Conservation (phyloP, 1,140 invertebrate species). For the Drosophila oshimai region DNA sequence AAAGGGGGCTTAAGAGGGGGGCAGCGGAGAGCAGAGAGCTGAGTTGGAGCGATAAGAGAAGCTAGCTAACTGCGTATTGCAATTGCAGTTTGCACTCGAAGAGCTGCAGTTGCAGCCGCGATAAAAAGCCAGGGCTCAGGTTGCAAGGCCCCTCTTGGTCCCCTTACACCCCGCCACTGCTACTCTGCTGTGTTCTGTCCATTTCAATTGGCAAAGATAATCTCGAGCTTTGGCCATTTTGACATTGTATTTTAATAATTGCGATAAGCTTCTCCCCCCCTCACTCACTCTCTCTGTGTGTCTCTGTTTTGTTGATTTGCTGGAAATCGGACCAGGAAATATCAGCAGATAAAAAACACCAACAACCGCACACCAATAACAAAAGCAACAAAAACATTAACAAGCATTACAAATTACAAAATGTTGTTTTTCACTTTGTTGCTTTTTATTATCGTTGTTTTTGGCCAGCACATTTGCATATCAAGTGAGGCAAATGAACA, state of each 20-base stretch:
- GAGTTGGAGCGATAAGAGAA: conserved; percentile 19
- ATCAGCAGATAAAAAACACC: conserved; percentile 71
- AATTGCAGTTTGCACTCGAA: conserved; percentile 27
- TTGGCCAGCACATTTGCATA: conserved; percentile 70
- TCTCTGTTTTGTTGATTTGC: conserved; percentile 49
- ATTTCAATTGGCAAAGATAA: conserved; percentile 59
- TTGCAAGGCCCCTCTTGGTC: conserved; percentile 33
- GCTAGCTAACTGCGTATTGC: conserved; percentile 38
- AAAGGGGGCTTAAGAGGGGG: background rate
- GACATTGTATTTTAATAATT: conserved; percentile 78
- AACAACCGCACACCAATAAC: conserved; percentile 20
- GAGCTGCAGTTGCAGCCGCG: conserved; percentile 35
- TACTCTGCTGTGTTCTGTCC: conserved; percentile 10
- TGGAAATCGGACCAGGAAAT: conserved; percentile 77
- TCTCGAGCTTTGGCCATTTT: conserved; percentile 69
- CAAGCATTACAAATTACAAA: conserved; percentile 72
- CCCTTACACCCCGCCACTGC: background rate
- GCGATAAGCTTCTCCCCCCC: conserved; percentile 57
- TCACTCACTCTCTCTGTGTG: conserved; percentile 21
- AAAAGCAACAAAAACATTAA: conserved; percentile 15
- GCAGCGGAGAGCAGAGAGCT: background rate
- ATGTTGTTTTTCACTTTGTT: conserved; percentile 51
- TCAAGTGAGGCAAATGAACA: conserved; percentile 40
- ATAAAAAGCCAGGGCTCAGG: conserved; percentile 51
- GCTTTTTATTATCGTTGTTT: conserved; percentile 46